Evolutionary conservation across 2,797 vertebrate species (phyloP), one percentile per base, ranked within the genome.

Genomic region (Pipistrellus pygmaeus): DNA sequence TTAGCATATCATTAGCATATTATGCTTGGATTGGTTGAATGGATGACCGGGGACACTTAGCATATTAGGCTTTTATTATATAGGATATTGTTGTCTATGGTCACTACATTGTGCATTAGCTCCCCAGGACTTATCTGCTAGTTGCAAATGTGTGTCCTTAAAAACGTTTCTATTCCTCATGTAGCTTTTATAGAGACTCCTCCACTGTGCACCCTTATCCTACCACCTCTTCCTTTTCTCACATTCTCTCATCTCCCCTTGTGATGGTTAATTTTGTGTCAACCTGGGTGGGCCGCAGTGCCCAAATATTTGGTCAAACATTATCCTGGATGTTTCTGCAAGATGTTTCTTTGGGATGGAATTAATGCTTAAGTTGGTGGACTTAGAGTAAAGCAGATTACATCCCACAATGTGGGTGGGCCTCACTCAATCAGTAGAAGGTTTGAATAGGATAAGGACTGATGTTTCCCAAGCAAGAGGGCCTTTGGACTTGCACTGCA

Each of bases 151-250:
- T 8, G 20, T 57, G 1, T 27, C 27, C 13, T 25, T 44, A 6
- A 1, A 10, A 20, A 23, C 8, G 0, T 32, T 14, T 57, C 53
- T 18, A 10, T 17, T 23, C 30, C 13, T 41, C 38, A 38, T 13
- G 1, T 20, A n/a, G 81, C 41, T 73, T 69, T 94, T 23, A 1
- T 13, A 9, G 46, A 1, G 18, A 2, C 46, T 25, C n/a, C 48
- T 60, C 44, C 0, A 0, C n/a, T 9, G 1, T 5, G 32, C 3
- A 0, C 2, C 5, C 35, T 20, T 1, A 0, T 46, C 57, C 68
- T 27, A 25, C 46, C 38, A 14, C 23, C 35, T 57, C 35, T 71
- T 81, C 38, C 3, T 23, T 41, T 27, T 23, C 32, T 64, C 21
- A 8, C 12, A 0, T 11, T 73, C 44, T 15, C 32, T 46, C 11